phyloP scores from a whole-genome alignment of 2,797 vertebrate genomes.

The Sciurus vulgaris region DNA sequence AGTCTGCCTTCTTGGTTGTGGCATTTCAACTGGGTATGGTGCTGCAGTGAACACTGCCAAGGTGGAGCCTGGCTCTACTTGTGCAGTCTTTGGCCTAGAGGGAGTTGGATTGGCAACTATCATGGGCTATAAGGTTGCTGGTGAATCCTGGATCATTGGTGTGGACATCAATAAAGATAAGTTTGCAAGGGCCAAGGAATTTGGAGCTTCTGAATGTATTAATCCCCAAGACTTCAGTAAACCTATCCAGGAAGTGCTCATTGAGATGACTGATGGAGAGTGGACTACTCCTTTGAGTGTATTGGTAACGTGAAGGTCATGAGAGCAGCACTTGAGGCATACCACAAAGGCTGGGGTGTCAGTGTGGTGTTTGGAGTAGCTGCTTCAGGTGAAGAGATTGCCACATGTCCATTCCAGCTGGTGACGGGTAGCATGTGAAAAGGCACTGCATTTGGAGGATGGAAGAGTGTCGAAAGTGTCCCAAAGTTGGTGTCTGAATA shows the following conservation, averaged over 20 bases:
- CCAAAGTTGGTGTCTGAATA: conserved; percentile 96
- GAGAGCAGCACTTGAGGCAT: conserved; percentile 95
- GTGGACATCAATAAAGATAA: conserved; percentile 95
- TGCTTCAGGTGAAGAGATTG: conserved; percentile 90
- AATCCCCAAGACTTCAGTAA: conserved; percentile 93
- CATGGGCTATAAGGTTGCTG: conserved; percentile 96
- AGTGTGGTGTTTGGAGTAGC: conserved; percentile 95
- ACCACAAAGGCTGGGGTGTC: conserved; percentile 94
- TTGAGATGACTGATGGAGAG: conserved; percentile 94
- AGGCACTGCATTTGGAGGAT: conserved; percentile 95
- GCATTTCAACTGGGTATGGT: too few relatives aligned
- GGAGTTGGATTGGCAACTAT: conserved; percentile 96
- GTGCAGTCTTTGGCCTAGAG: conserved; percentile 96
- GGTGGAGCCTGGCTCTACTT: conserved; percentile 95
- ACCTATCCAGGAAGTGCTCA: conserved; percentile 93
- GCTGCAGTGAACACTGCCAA: conserved; percentile 72
- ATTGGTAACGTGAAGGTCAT: conserved; percentile 94
- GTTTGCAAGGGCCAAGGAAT: conserved; percentile 93
- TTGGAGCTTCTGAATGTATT: conserved; percentile 95
- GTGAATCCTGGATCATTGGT: conserved; percentile 94
- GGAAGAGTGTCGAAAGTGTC: conserved; percentile 96
- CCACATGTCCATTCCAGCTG: conserved; percentile 93
- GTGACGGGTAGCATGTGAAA: conserved; percentile 95
- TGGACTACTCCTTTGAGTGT: conserved; percentile 97
- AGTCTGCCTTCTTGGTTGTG: conserved; percentile 94